Conservation (phyloP, 2,113 vertebrate species). For the Gambusia holbrooki region DNA sequence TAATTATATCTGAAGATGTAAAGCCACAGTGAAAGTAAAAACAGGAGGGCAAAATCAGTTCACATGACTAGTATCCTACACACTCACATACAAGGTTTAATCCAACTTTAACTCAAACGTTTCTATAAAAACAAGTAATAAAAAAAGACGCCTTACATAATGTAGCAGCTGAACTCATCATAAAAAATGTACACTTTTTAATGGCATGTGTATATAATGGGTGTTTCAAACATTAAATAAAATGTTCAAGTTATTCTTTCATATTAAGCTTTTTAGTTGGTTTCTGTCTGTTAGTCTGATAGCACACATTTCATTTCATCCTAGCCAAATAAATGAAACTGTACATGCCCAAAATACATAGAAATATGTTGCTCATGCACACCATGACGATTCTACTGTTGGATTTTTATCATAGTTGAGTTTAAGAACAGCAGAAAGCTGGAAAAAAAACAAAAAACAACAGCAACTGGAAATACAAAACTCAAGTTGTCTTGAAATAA, state of each 20-base stretch:
- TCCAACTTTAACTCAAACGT: too few species aligned
- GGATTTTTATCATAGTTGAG: constrained; percentile 6
- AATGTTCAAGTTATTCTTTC: not conserved
- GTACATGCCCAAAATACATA: constrained; percentile 59
- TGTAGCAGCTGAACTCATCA: too few species aligned
- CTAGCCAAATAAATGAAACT: not conserved
- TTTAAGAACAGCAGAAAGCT: not conserved
- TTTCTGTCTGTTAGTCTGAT: constrained; percentile 3
- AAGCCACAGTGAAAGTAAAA: too few species aligned
- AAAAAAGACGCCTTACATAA: too few species aligned
- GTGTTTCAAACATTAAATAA: not conserved
- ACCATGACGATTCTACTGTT: not conserved
- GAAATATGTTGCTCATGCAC: constrained; percentile 50
- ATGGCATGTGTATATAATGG: not conserved
- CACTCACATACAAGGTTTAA: too few species aligned
- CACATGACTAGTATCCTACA: too few species aligned
- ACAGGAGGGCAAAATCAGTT: too few species aligned
- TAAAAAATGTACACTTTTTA: not conserved
- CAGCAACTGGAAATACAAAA: constrained; percentile 18
- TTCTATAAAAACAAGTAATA: too few species aligned
- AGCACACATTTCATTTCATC: not conserved
- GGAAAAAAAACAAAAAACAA: not conserved
- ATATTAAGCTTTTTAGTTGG: not conserved
- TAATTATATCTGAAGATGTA: too few species aligned
- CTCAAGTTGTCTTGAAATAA: constrained; percentile 5